Evolutionary conservation across 2,113 vertebrate species (phyloP).

Genomic region (Silurus glanis): DNA sequence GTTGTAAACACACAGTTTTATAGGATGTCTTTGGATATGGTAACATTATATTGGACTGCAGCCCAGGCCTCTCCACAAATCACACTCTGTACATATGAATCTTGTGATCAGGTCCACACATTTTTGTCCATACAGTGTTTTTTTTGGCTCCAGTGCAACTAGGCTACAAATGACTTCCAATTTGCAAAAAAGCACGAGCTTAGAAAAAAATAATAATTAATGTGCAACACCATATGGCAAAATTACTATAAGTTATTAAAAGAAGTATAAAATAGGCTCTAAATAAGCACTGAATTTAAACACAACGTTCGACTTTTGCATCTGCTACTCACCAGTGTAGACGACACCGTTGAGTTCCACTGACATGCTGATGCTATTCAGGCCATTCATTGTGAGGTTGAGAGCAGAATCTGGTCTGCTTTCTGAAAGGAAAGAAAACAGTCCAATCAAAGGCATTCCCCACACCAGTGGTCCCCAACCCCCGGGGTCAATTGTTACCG

Average conservation of each 20-base stretch:
- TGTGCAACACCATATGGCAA: background rate
- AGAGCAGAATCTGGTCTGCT: slow-evolving; percentile 79
- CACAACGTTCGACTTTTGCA: background rate
- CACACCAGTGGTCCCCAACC: no score
- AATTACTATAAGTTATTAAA: background rate
- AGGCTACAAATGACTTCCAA: no score
- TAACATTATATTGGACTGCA: no score
- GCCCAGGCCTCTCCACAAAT: no score
- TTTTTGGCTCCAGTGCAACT: background rate
- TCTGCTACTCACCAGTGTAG: slow-evolving; percentile 80
- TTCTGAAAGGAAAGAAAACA: slow-evolving; percentile 59
- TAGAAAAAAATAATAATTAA: background rate
- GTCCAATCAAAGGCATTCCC: background rate
- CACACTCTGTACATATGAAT: no score
- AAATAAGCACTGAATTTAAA: background rate
- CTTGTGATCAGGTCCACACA: no score
- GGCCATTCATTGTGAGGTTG: slow-evolving; percentile 76
- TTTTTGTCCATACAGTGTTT: no score
- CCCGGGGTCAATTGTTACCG: no score
- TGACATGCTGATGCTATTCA: slow-evolving; percentile 93
- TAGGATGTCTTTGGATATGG: no score
- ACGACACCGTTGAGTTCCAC: slow-evolving; percentile 93
- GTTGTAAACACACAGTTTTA: no score
- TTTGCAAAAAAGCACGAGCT: background rate
- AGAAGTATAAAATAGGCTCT: background rate